Base-by-base conservation (phyloP, 2,113 vertebrate species). In the Lonchura striata region DNA sequence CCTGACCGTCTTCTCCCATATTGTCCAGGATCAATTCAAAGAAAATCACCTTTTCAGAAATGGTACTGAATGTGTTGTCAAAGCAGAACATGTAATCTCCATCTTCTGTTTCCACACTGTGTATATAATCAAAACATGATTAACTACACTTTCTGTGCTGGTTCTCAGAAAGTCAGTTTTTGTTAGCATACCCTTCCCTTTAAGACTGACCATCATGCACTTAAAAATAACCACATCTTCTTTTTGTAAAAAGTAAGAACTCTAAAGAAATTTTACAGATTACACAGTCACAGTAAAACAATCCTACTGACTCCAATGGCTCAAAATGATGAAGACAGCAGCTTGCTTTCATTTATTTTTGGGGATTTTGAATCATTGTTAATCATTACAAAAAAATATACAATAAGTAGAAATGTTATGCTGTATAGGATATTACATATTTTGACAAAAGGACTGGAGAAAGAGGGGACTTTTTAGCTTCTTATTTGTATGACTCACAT, bases 21-120 rank as follows among this genome's bases (percentile, higher is more conserved):
- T 99, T 99, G 98, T 99, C 99, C 96, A 99, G 97, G 91, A 99
- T 99, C 97, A 99, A 94, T 97, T 99, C 99, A 95, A 99, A 99
- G 98, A 99, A 99, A 97, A 99, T 98, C n/a, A 99, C 98, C 96
- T 99, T 99, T 96, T 99, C 99, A 8, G 99, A 99, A 92, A 99
- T 97, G 5, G 98, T 95, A 90, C 99, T 99, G 97, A 99, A 99
- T 15, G 99, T 98, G 97, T 99, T 99, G 97, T 99, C 99, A 91
- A 99, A 99, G 97, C 99, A 99, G 97, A 99, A 99, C 99, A 99
- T 99, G 96, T 99, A 99, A 97, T 99, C 99, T 46, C 99, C 99
- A 27, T 99, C 98, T 94, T 99, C 98, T 7, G 99, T 99, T 97
- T 99, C 99, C 71, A 99, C 93, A 18, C 99, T 99, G 97, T 56